phyloP scores from a whole-genome alignment of 2,888 invertebrate genomes.

The Strigamia transsilvanica region DNA sequence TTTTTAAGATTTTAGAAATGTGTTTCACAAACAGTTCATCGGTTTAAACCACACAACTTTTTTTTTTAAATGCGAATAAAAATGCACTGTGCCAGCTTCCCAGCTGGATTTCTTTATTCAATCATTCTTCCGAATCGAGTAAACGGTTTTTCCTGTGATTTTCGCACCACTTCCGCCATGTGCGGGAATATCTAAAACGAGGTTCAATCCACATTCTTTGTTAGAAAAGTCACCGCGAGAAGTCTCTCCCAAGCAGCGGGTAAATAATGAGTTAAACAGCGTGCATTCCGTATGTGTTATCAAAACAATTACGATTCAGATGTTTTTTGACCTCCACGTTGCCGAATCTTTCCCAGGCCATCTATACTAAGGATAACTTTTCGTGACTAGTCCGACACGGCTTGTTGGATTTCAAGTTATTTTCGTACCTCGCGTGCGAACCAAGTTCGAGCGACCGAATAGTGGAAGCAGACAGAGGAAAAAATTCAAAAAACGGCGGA shows the following conservation, averaged over 20 bases:
- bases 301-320: constrained; percentile 15
- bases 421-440: neutral
- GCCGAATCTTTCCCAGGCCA: constrained; percentile 24
- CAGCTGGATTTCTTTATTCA: neutral
- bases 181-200: neutral
- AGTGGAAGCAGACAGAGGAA: no score
- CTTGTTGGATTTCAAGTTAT: neutral
- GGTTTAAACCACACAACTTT: neutral
- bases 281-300: constrained; percentile 8
- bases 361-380: neutral
- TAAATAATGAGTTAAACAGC: neutral
- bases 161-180: neutral
- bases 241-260: neutral
- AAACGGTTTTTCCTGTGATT: no score
- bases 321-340: constrained; percentile 42
- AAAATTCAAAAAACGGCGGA: no score
- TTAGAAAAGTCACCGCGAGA: neutral
- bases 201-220: neutral
- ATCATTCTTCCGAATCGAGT: neutral
- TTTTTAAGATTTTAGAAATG: no score
- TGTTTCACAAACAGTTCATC: no score
- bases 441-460: neutral
- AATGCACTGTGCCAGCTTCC: neutral
- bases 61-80: neutral
- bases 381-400: constrained; percentile 25